Percentiles rank a stretch among this genome's conserved stretches.
These are phyloP conservation scores for Poecilia picta DNA, from an alignment of 2,797 vertebrate genomes.

Conservation along the genomic window DNA sequence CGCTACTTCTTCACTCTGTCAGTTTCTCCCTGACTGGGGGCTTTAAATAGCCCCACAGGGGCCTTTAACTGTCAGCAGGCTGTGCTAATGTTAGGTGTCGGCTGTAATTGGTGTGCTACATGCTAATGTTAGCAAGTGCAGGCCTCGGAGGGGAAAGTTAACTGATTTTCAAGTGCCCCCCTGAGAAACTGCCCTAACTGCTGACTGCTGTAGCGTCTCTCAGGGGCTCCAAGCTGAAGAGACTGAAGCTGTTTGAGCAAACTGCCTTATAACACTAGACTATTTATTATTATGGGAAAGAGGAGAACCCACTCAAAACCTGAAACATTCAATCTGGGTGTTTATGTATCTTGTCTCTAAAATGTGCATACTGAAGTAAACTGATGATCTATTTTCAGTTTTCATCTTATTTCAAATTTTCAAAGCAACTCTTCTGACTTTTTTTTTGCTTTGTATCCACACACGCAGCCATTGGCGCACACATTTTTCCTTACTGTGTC, in stretches of 20 bases:
- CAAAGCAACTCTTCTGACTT: conserved; percentile 2
- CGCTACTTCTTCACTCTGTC: conserved; percentile 59
- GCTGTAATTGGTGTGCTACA: conserved; percentile 71
- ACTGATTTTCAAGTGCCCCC: conserved; percentile 73
- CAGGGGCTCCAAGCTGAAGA: conserved; percentile 32
- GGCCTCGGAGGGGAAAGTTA: conserved; percentile 68
- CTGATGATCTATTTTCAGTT: not conserved
- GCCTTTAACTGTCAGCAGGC: conserved; percentile 62
- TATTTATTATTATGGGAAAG: not conserved
- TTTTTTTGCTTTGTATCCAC: not conserved
- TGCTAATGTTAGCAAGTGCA: conserved; percentile 64
- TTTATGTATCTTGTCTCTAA: not conserved
- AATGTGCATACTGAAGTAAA: not conserved
- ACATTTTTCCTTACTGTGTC: conserved; percentile 45
- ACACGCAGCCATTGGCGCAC: conserved; percentile 17
- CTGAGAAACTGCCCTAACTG: conserved; percentile 57
- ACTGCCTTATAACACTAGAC: conserved; percentile 5
- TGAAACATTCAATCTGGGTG: not conserved
- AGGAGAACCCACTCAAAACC: not conserved
- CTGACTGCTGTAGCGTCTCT: conserved; percentile 59
- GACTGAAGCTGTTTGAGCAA: not conserved
- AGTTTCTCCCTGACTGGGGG: conserved; percentile 58
- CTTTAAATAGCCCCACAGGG: conserved; percentile 65
- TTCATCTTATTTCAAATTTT: conserved; percentile 4
- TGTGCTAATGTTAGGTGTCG: conserved; percentile 62